A percentile compares a stretch with the other conserved stretches of the same genome.
These are phyloP conservation scores for Budorcas taxicolor DNA, from an alignment of 2,113 vertebrate species.

Conservation along the genomic window DNA sequence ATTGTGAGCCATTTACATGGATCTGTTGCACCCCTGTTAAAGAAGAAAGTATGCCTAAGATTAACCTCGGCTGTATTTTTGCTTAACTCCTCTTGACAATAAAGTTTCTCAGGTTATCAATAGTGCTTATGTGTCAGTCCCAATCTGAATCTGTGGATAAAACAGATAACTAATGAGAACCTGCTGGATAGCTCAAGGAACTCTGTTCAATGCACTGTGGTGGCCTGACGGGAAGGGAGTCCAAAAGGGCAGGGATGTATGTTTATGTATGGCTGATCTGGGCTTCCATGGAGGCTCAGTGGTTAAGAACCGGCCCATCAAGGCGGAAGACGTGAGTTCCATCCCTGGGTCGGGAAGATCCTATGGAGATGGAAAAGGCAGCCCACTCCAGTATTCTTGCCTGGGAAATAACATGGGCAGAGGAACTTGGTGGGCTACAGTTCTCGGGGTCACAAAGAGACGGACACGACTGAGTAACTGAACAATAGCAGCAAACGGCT, in stretches of 20 bases:
- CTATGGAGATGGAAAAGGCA: not conserved
- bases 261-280: not conserved
- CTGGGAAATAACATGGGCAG: not conserved
- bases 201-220: not conserved
- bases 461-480: fast-evolving
- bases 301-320: not conserved
- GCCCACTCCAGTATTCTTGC: not conserved
- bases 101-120: not conserved
- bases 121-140: not conserved
- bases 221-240: not conserved
- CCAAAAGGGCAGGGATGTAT: not conserved
- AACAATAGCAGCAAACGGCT: fast-evolving
- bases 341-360: not conserved
- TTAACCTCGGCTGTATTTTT: not conserved
- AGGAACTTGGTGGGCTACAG: not conserved
- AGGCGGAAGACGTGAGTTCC: not conserved
- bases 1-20: not conserved
- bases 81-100: not conserved
- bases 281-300: not conserved
- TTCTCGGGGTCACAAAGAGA: not conserved
- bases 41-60: not conserved
- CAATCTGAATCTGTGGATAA: not conserved
- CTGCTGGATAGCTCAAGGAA: fast-evolving
- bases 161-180: not conserved
- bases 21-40: not conserved